Percentiles rank a stretch among this genome's conserved stretches.
Conservation (phyloP, 1,140 invertebrate genomes). For the Drosophila malerkotliana region DNA sequence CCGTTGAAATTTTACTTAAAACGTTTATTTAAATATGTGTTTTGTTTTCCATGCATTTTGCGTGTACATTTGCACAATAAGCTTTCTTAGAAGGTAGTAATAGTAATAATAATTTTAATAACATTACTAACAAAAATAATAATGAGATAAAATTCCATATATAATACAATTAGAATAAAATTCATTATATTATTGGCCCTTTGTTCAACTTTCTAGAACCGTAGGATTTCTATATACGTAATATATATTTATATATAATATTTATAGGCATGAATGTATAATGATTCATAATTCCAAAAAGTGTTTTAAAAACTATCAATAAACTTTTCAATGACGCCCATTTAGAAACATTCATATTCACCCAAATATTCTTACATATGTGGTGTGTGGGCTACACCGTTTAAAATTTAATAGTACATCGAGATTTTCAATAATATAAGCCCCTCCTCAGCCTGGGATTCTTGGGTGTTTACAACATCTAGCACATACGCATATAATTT, state of each 20-base stretch:
- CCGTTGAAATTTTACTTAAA: conserved; percentile 60
- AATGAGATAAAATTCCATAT: conserved; percentile 65
- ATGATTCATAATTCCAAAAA: conserved; percentile 62
- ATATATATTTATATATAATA: conserved; percentile 48
- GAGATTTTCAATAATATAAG: conserved; percentile 78
- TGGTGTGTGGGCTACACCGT: conserved; percentile 32
- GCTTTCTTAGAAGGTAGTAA: conserved; percentile 71
- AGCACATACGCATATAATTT: conserved; percentile 24
- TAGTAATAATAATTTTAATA: conserved; percentile 72
- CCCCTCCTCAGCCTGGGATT: conserved; percentile 54
- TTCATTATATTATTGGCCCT: conserved; percentile 70
- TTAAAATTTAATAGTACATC: conserved; percentile 81
- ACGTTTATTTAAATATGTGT: conserved; percentile 67
- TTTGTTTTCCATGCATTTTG: conserved; percentile 76
- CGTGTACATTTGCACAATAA: conserved; percentile 81
- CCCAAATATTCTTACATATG: conserved; percentile 39
- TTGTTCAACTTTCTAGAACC: conserved; percentile 56
- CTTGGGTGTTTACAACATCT: conserved; percentile 50
- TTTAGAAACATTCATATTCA: conserved; percentile 53
- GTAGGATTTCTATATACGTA: conserved; percentile 55
- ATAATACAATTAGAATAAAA: conserved; percentile 78
- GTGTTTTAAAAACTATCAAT: conserved; percentile 69
- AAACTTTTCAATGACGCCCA: conserved; percentile 49
- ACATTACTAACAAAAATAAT: conserved; percentile 81
- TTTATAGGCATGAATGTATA: conserved; percentile 49